Base-by-base conservation (phyloP, 23 tunicate genomes). In the Phallusia fumigata region DNA sequence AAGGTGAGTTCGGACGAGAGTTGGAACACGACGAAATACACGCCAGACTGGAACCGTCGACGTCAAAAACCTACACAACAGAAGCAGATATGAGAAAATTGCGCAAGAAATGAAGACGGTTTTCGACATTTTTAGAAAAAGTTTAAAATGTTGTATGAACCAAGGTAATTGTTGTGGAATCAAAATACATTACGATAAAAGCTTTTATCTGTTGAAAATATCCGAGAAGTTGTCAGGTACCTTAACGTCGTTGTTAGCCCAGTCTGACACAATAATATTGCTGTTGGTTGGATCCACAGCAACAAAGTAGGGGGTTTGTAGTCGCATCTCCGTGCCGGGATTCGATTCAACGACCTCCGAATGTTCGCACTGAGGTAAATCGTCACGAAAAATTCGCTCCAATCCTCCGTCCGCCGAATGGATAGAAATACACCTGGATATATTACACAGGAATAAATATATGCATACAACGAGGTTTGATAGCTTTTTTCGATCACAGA, bases 191-290 rank as follows among this genome's bases (percentile, higher is more conserved):
- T n/a, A n/a, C n/a, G n/a, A n/a, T n/a, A n/a, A n/a, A n/a, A n/a
- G n/a, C n/a, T n/a, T n/a, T n/a, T n/a, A n/a, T n/a, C n/a, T n/a
- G n/a, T n/a, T n/a, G n/a, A n/a, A n/a, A n/a, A n/a, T n/a, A n/a
- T n/a, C n/a, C 58, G 18, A 51, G 18, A 51, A 51, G 58, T 13
- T 18, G 58, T 51, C 15, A 51, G 15, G 73, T 75, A 86, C 90
- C 81, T 86, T 86, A 13, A 86, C 84, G 72, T 81, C 81, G 36
- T 86, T 81, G 65, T 34, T 86, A 0, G 90, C 90, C 90, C 90
- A 86, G 33, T 86, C 90, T 22, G 90, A 86, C 15, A 86, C 90
- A 19, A 86, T 35, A 74, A 86, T 86, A 32, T 86, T 86, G 30
- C 90, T 84, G 32, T 75, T 81, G 32, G 73, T 86, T 24, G 53